A percentile compares a stretch with the other conserved stretches of the same genome.
These are phyloP conservation scores for Ladona fulva DNA, from an alignment of 1,140 invertebrate species.

Conservation along the genomic window DNA sequence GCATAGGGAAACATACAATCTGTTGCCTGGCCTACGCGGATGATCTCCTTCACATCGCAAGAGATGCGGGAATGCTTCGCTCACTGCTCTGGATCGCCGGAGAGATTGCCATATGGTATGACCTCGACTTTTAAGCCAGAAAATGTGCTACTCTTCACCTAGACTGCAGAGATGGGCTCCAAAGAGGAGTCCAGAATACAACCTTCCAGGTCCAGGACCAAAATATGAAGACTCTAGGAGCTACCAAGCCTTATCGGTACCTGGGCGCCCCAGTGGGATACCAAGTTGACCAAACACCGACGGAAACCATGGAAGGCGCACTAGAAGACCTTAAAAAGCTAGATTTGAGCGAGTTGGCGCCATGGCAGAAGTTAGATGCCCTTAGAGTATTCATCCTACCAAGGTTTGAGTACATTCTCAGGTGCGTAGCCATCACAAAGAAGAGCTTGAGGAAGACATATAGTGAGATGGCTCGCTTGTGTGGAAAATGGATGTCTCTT, in stretches of 20 bases:
- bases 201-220: slow-evolving; percentile 19
- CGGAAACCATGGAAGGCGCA: slow-evolving; percentile 16
- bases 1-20: too few species aligned
- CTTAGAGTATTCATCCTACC: too few species aligned
- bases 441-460: too few species aligned
- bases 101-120: slow-evolving; percentile 13
- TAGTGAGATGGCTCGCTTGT: too few species aligned
- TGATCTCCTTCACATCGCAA: too few species aligned
- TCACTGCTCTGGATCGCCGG: slow-evolving; percentile 20
- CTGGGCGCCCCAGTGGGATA: slow-evolving; percentile 29
- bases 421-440: too few species aligned
- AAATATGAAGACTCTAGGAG: slow-evolving; percentile 16
- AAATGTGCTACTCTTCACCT: slow-evolving; percentile 29
- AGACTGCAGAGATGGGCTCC: background rate
- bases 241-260: slow-evolving; percentile 12
- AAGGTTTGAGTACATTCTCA: too few species aligned
- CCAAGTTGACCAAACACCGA: slow-evolving; percentile 25
- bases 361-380: too few species aligned
- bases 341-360: too few species aligned
- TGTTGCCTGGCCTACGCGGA: too few species aligned
- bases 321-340: background rate
- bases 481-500: too few species aligned
- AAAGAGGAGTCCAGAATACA: background rate
- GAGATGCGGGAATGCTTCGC: slow-evolving; percentile 17
- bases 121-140: slow-evolving; percentile 26